Conservation (phyloP, 2,888 invertebrate species). For the Dolichomitus sp. region DNA sequence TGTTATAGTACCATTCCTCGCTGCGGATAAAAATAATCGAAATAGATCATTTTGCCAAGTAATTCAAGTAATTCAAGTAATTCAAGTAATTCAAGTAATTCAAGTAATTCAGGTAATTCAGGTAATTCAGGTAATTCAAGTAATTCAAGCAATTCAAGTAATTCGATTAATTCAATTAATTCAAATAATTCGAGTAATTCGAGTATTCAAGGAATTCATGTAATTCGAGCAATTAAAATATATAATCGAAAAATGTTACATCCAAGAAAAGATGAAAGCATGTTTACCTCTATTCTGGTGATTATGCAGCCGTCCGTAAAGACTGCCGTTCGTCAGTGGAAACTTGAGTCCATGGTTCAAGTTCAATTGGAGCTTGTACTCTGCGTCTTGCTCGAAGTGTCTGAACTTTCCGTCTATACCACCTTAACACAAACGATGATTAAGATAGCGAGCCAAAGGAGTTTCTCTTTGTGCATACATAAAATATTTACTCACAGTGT, state of each 20-base stretch:
- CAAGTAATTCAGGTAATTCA: not conserved
- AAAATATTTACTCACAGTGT: slow-evolving; percentile 75
- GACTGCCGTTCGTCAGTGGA: slow-evolving; percentile 88
- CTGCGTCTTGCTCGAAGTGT: slow-evolving; percentile 86
- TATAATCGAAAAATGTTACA: not conserved
- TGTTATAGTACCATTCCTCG: slow-evolving; percentile 80
- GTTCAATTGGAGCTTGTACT: slow-evolving; percentile 84
- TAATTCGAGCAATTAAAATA: not conserved
- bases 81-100: not conserved
- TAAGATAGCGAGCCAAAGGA: slow-evolving; percentile 4
- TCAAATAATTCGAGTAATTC: not conserved
- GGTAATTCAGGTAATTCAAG: not conserved
- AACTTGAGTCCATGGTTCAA: slow-evolving; percentile 87
- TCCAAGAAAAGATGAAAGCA: not conserved
- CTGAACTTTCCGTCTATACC: slow-evolving; percentile 89
- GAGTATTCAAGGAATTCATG: not conserved
- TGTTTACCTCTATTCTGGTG: slow-evolving; percentile 81
- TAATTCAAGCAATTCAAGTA: not conserved
- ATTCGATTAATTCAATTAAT: not conserved
- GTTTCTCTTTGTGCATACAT: slow-evolving; percentile 1
- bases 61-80: not conserved
- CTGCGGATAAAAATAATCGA: slow-evolving; percentile 59
- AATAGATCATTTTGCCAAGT: not conserved
- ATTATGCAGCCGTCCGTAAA: slow-evolving; percentile 88
- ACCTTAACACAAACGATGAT: slow-evolving; percentile 79